Conservation (phyloP, 2,113 vertebrate species). For the Rhinoderma darwinii region DNA sequence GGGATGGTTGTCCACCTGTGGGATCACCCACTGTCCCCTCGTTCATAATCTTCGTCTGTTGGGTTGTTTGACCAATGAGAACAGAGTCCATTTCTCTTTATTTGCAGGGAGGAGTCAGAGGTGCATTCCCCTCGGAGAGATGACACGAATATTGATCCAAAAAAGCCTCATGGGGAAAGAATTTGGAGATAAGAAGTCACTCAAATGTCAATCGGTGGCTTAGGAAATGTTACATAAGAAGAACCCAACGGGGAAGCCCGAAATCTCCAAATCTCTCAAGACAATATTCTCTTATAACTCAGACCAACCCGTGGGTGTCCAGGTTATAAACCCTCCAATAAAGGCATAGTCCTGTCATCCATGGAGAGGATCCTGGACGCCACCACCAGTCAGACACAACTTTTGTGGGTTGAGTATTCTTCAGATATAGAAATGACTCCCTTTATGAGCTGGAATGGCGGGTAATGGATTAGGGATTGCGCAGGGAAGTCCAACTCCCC, state of each 20-base stretch:
- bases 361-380: too few species aligned
- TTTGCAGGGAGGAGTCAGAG: slow-evolving; percentile 20
- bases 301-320: too few species aligned
- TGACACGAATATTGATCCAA: neutral
- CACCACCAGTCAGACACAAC: too few species aligned
- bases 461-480: too few species aligned
- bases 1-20: neutral
- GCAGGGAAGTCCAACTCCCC: too few species aligned
- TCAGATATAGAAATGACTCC: too few species aligned
- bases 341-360: too few species aligned
- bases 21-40: neutral
- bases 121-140: neutral
- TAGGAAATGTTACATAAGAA: neutral
- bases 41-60: neutral
- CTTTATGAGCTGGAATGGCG: too few species aligned
- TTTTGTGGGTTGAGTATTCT: too few species aligned
- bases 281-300: too few species aligned
- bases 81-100: slow-evolving; percentile 14
- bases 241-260: neutral
- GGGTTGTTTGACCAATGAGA: slow-evolving; percentile 8
- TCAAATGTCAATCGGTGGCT: neutral
- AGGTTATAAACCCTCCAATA: too few species aligned
- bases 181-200: slow-evolving; percentile 2
- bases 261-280: neutral
- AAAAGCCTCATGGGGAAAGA: neutral